Conservation (phyloP, 2,113 vertebrate genomes). For the Sterna hirundo region DNA sequence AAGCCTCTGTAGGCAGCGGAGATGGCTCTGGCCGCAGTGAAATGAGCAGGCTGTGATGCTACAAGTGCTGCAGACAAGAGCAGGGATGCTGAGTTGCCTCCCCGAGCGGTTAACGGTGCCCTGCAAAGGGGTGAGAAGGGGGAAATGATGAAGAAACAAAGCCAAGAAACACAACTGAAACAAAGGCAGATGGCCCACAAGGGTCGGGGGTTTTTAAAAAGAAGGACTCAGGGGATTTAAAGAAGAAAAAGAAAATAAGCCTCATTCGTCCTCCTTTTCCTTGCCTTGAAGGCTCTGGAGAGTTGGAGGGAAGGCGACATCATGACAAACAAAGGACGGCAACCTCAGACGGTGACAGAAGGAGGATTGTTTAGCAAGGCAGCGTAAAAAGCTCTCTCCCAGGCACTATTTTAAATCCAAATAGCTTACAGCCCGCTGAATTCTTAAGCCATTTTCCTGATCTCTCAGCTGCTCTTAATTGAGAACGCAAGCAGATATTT, state of each 20-base stretch:
- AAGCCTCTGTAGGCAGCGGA: rapidly evolving
- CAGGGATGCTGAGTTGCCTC: not conserved
- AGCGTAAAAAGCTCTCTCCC: slow-evolving; percentile 21
- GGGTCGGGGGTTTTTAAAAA: not conserved
- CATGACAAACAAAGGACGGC: slow-evolving; percentile 16
- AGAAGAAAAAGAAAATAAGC: not conserved
- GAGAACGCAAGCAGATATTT: not conserved
- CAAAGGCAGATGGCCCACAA: not conserved
- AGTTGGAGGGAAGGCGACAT: slow-evolving; percentile 19
- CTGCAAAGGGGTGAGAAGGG: not conserved
- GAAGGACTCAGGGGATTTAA: not conserved
- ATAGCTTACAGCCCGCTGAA: slow-evolving; percentile 12
- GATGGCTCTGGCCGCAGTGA: not conserved
- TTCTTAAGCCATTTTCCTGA: slow-evolving; percentile 12
- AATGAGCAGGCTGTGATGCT: not conserved
- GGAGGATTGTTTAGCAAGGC: slow-evolving; percentile 15
- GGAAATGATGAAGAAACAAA: not conserved
- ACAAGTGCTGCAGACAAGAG: not conserved
- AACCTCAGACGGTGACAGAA: not conserved
- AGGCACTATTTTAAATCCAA: slow-evolving; percentile 48
- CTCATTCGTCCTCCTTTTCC: not conserved
- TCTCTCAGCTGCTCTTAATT: slow-evolving; percentile 35
- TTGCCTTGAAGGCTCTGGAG: slow-evolving; percentile 2
- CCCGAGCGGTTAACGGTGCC: not conserved
- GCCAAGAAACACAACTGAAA: not conserved